Percentiles rank a stretch among this genome's conserved stretches.
phyloP scores from a whole-genome alignment of 1,140 invertebrate genomes.

The Psilanteris sp. region DNA sequence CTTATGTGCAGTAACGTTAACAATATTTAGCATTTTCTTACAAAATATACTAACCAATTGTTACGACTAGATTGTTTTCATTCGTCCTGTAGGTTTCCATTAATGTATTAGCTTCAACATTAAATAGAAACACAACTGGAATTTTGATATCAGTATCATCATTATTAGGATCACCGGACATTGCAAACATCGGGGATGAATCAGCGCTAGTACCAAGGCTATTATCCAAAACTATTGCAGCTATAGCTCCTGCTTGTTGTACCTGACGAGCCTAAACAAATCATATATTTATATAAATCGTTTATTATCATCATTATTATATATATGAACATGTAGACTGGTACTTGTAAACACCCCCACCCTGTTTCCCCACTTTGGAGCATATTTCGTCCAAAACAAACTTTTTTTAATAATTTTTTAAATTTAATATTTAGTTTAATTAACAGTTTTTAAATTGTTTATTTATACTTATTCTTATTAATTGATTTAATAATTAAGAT shows the following conservation, averaged over 20 bases:
- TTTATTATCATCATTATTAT: too few species aligned
- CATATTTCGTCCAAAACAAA: too few species aligned
- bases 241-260: slow-evolving; percentile 90
- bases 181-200: slow-evolving; percentile 92
- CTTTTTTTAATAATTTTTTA: too few species aligned
- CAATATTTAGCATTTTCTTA: slow-evolving; percentile 11
- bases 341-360: too few species aligned
- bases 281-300: too few species aligned
- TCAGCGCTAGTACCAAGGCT: slow-evolving; percentile 85
- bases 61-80: slow-evolving; percentile 68
- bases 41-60: slow-evolving; percentile 66
- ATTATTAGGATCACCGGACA: slow-evolving; percentile 92
- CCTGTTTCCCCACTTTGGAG: too few species aligned
- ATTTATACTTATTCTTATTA: too few species aligned
- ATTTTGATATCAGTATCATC: slow-evolving; percentile 92
- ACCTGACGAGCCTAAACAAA: slow-evolving; percentile 85
- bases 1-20: too few species aligned
- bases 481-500: too few species aligned
- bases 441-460: too few species aligned
- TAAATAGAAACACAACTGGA: slow-evolving; percentile 94
- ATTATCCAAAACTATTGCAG: slow-evolving; percentile 95
- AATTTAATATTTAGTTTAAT: too few species aligned
- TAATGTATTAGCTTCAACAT: slow-evolving; percentile 86
- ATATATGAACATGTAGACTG: too few species aligned
- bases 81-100: slow-evolving; percentile 79